These are phyloP conservation scores for Gila robusta DNA, from an alignment of 2,797 vertebrate species.

Conservation along the genomic window DNA sequence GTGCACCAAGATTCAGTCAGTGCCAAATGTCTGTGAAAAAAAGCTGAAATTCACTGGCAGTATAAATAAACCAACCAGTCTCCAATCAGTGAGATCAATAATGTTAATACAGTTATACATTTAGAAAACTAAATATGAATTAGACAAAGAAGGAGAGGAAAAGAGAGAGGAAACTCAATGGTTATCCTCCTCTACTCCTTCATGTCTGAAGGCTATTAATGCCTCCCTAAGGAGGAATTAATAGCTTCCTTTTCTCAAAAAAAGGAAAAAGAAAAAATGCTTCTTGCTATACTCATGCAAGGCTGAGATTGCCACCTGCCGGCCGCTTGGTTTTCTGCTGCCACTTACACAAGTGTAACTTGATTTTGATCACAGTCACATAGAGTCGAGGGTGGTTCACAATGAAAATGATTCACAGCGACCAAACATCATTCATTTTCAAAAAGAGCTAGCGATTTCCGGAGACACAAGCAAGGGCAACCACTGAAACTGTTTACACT, in stretches of 20 bases:
- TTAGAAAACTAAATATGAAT: not conserved
- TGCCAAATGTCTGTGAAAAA: not conserved
- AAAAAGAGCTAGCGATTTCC: not conserved
- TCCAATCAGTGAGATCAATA: not conserved
- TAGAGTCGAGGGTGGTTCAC: not conserved
- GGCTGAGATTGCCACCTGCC: conserved; percentile 50
- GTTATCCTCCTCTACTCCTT: conserved; percentile 21
- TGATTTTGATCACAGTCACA: not conserved
- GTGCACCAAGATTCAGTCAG: not conserved
- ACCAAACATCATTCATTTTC: not conserved
- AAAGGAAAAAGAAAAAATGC: conserved; percentile 67
- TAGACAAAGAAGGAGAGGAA: conserved; percentile 7
- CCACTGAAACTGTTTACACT: not conserved
- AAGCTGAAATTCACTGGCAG: not conserved
- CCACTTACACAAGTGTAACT: not conserved
- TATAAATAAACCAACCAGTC: not conserved
- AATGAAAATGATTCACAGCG: not conserved
- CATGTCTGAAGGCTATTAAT: conserved; percentile 68
- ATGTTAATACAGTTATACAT: not conserved
- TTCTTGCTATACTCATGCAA: not conserved
- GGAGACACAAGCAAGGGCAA: not conserved
- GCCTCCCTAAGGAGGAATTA: conserved; percentile 78
- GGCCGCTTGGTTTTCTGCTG: not conserved
- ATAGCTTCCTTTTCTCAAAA: conserved; percentile 78
- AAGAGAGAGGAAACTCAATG: conserved; percentile 26